Evolutionary conservation across 2,113 vertebrate species (phyloP), one percentile per base, ranked within the genome.

Genomic region (Hyperoodon ampullatus): DNA sequence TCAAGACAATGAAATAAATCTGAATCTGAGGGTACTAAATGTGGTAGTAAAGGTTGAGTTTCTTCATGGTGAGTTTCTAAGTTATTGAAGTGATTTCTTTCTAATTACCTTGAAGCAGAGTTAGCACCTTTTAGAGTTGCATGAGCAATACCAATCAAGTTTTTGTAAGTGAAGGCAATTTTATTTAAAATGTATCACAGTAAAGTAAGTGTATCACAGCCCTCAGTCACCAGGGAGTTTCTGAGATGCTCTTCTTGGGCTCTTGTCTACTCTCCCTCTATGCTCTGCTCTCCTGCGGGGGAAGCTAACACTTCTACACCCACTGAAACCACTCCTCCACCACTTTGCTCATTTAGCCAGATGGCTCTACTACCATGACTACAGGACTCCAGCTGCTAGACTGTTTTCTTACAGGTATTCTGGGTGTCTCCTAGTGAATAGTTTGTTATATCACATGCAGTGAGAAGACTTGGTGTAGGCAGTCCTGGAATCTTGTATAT

Each of bases 81-180:
- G 44, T n/a, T 65, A 30, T 21, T 63, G 35, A 94, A 77, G 33
- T 33, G 50, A 30, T 83, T 53, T 86, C n/a, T 90, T 42, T 77
- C n/a, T 77, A 7, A 47, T 77, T 47, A 63, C 23, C 58, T 66
- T 44, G n/a, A 83, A 55, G 12, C n/a, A 23, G 19, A 86, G 13
- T 33, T 53, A 75, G 30, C 68, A 30, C 19, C 39, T 94, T 93
- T 50, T 23, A 86, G 50, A 88, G 19, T 71, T 72, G 12, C 30
- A 15, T 14, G 16, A 78, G 71, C 5, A 28, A 8, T 47, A 35
- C n/a, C 85, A 13, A 74, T 81, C 50, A 12, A 35, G 4, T 9
- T 93, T 86, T 70, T 93, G 15, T 77, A 87, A 75, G 63, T 89
- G 63, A 66, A 84, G 84, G n/a, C 6, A 21, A 68, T 91, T 91